Conservation (phyloP, 1,140 invertebrate species). For the Ceratina australensis region DNA sequence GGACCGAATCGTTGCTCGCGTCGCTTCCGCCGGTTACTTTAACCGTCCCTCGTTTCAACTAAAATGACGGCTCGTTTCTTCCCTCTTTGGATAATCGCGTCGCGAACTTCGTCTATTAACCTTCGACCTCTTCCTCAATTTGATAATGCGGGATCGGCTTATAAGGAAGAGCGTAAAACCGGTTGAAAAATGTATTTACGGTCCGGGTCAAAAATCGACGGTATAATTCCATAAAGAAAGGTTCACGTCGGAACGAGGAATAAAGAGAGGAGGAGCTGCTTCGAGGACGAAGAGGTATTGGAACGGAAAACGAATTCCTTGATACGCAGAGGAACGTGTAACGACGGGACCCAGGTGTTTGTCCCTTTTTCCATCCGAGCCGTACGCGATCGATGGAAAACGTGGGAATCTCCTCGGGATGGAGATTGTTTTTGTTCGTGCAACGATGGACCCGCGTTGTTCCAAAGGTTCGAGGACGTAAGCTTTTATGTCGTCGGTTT, state of each 20-base stretch:
- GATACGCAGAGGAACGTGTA: constrained; percentile 23
- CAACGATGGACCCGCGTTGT: constrained; percentile 20
- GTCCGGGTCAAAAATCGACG: no score
- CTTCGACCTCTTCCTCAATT: no score
- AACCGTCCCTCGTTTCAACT: background rate
- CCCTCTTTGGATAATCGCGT: constrained; percentile 15
- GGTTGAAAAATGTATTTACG: no score
- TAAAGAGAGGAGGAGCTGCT: background rate
- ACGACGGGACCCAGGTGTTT: constrained; percentile 43
- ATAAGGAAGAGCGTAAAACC: no score
- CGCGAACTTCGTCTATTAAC: background rate
- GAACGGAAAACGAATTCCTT: constrained; percentile 6
- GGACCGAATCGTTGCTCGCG: constrained; percentile 3
- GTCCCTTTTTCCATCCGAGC: constrained; percentile 3
- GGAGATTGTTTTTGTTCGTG: constrained; percentile 27
- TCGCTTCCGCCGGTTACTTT: constrained; percentile 17
- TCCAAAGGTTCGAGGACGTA: background rate
- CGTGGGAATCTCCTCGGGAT: background rate
- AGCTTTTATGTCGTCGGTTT: constrained; percentile 30
- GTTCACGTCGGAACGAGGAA: background rate
- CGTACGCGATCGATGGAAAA: background rate
- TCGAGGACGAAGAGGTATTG: background rate
- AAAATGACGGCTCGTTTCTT: constrained; percentile 6
- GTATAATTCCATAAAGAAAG: background rate
- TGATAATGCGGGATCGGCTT: no score